phyloP scores from a whole-genome alignment of 2,113 vertebrate species.

The Microcebus griseorufus region DNA sequence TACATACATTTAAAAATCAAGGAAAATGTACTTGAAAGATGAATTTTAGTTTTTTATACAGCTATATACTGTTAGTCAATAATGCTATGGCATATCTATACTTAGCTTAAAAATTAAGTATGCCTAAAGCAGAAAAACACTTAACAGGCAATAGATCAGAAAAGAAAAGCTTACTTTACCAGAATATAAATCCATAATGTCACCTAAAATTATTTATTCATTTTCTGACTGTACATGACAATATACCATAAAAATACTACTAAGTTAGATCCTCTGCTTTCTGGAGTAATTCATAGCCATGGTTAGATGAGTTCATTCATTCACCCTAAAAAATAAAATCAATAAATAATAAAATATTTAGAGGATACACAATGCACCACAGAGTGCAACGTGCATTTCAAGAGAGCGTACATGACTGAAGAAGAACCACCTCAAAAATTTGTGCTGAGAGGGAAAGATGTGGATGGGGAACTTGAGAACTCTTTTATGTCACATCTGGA shows the following conservation, averaged over 20 bases:
- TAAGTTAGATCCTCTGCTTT: not conserved
- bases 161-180: not conserved
- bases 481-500: slow-evolving; percentile 29
- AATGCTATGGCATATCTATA: not conserved
- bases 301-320: not conserved
- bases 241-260: not conserved
- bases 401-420: not conserved
- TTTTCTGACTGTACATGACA: not conserved
- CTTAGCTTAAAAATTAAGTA: slow-evolving; percentile 15
- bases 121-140: not conserved
- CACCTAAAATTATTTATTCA: not conserved
- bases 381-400: not conserved
- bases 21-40: not conserved
- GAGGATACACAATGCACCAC: not conserved
- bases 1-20: slow-evolving; percentile 44
- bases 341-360: not conserved
- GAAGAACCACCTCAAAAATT: not conserved
- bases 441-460: not conserved
- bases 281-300: not conserved
- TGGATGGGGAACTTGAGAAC: not conserved
- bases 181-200: not conserved
- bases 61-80: not conserved
- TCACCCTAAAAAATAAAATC: not conserved
- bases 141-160: not conserved
- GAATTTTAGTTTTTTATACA: slow-evolving; percentile 7